Percentiles rank a stretch among this genome's conserved stretches.
These are phyloP conservation scores for Meandrina meandrites DNA, from an alignment of 92 coral and sea anemone genomes.

Conservation along the genomic window DNA sequence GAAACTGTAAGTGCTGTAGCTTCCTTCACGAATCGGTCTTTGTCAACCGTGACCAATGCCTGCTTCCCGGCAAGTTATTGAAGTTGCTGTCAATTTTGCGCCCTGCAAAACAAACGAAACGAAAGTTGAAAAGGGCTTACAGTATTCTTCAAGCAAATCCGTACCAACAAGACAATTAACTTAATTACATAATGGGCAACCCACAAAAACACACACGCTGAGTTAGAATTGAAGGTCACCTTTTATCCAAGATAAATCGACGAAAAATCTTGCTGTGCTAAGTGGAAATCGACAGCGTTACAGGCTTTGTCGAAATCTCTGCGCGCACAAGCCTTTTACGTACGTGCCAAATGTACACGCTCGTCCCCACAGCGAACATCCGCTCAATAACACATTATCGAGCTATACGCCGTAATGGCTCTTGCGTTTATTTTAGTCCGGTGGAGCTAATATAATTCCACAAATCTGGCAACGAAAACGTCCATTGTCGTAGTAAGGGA, in stretches of 20 bases:
- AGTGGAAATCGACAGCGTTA: slow-evolving; percentile 3
- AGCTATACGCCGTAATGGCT: slow-evolving; percentile 18
- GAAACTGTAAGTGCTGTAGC: not conserved
- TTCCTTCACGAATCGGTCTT: not conserved
- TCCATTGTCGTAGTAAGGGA: slow-evolving; percentile 12
- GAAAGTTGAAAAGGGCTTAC: not conserved
- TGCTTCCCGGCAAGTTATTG: not conserved
- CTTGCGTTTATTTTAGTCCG: slow-evolving; percentile 23
- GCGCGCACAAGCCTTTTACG: not conserved
- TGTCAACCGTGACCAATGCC: not conserved
- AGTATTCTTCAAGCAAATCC: slow-evolving; percentile 9
- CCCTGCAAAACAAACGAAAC: slow-evolving; percentile 16
- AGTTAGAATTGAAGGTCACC: slow-evolving; percentile 2
- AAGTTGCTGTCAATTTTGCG: not conserved
- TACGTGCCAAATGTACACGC: slow-evolving; percentile 13
- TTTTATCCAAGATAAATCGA: not conserved
- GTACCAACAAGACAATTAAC: slow-evolving; percentile 39
- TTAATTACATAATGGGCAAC: slow-evolving; percentile 30
- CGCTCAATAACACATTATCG: slow-evolving; percentile 36
- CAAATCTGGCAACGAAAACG: slow-evolving; percentile 1
- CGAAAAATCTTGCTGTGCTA: not conserved
- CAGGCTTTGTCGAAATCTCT: not conserved
- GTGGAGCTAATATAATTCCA: slow-evolving; percentile 25
- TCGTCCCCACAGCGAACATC: slow-evolving; percentile 20
- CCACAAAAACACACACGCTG: slow-evolving; percentile 8